Evolutionary conservation across 2,888 invertebrate species (phyloP), one percentile per base, ranked within the genome.

Genomic region (Meteorus colon): DNA sequence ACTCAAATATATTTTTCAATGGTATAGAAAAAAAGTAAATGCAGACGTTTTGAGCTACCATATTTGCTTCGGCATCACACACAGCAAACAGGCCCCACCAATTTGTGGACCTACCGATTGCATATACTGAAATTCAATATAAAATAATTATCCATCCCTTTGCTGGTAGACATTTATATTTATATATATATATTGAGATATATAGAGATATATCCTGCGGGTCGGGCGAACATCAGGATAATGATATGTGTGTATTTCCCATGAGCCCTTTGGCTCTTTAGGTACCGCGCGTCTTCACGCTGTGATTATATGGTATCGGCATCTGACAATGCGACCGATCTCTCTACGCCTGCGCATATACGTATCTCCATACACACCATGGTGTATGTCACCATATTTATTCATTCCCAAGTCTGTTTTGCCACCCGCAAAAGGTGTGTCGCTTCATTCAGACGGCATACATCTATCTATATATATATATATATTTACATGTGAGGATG

Each of bases 231-330:
- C 37, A 62, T 51, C 29, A 63, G 71, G 77, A 82, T 87, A 87
- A 86, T 87, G 85, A 86, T 83, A 85, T 86, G 86, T 87, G 86
- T 86, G 83, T 84, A 86, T 87, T 88, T 88, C 85, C 86, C 87
- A 86, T 85, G 83, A 83, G 81, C 71, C 66, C 45, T 27, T 37
- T 24, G 51, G 27, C 31, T 29, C 62, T 77, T 41, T 41, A 12
- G 41, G 41, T 12, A 41, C 41, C 68, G 67, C 65, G 29, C 29
- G 34, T 48, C 29, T 62, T 34, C 78, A 66, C 71, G 77, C 71
- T 76, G 79, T 88, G 86, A 88, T 87, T 88, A 87, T 82, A 87
- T 80, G 84, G 86, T 87, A 86, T 87, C 85, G 87, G 83, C 55
- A 73, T 84, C 84, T 84, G 83, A 84, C 87, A 87, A 86, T 85